phyloP scores from a whole-genome alignment of 2,797 vertebrate species.

The Choloepus didactylus region DNA sequence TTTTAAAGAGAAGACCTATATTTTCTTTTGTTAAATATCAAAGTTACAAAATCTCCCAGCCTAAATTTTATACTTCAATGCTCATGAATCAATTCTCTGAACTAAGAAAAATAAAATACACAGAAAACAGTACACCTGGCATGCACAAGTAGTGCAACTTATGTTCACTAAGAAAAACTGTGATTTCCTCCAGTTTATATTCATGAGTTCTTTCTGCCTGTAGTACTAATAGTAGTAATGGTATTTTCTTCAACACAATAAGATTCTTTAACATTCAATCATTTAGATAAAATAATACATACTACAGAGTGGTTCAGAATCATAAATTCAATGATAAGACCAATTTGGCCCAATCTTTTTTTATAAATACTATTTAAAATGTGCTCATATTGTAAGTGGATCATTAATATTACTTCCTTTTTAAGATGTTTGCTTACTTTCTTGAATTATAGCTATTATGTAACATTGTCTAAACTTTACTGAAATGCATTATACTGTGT shows the following conservation, averaged over 20 bases:
- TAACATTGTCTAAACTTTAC: conserved; percentile 62
- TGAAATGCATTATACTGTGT: conserved; percentile 67
- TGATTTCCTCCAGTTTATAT: conserved; percentile 76
- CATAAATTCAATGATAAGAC: conserved; percentile 62
- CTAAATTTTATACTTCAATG: conserved; percentile 77
- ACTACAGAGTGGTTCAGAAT: conserved; percentile 46
- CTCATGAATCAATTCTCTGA: conserved; percentile 80
- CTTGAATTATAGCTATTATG: conserved; percentile 58
- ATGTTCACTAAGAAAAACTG: conserved; percentile 71
- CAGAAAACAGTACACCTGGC: conserved; percentile 77
- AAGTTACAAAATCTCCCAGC: conserved; percentile 78
- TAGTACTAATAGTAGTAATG: conserved; percentile 55
- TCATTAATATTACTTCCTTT: conserved; percentile 65
- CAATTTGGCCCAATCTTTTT: conserved; percentile 64
- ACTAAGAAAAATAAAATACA: conserved; percentile 81
- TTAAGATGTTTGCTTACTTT: conserved; percentile 56
- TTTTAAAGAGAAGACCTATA: conserved; percentile 78
- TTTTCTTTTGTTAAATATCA: conserved; percentile 82
- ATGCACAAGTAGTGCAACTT: conserved; percentile 74
- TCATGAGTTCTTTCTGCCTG: conserved; percentile 67
- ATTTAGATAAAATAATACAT: conserved; percentile 57
- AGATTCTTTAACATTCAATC: conserved; percentile 56
- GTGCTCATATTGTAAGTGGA: conserved; percentile 64
- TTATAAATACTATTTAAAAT: conserved; percentile 72
- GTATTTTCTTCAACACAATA: conserved; percentile 70